Base-by-base conservation (phyloP, 2,888 invertebrate genomes). In the Scaeva pyrastri region DNA sequence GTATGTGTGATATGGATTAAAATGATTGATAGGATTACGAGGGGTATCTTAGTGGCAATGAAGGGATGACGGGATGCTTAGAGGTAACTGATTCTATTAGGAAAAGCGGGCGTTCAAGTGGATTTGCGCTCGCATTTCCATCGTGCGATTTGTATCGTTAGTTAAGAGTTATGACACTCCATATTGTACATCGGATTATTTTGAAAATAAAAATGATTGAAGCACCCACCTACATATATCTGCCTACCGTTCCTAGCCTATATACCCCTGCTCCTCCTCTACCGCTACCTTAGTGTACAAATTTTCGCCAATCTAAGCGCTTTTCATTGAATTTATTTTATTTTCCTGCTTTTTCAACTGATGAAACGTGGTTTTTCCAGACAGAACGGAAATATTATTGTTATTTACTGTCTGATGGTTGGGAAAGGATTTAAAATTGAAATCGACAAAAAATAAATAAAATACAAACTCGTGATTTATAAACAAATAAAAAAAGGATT, bases 91-190 rank as follows among this genome's bases (percentile, higher is more conserved):
- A n/a, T 12, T 60, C 41, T 41, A 43, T 41, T 12, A n/a, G 26
- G 26, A 39, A 45, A 70, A 52, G 55, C 4, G n/a, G 26, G 62
- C 56, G 64, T 56, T 71, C 31, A 55, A 62, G 70, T 36, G 62
- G 31, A 75, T 81, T 75, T 81, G n/a, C n/a, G n/a, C n/a, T n/a
- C n/a, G n/a, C 71, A 71, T 48, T 64, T 48, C 50, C 52, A 36
- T 31, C 52, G 23, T 31, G 14, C 12, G 45, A 50, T 56, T 62
- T 64, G 71, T 39, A 41, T 58, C 64, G 64, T 81, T 71, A 81
- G 76, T 71, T 23, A 48, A 31, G 64, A 76, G 41, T 71, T 62
- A 68, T 73, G 79, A 72, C 50, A n/a, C 16, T 1, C 26, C 79
- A 70, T 68, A 50, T 31, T 48, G 31, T 26, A 55, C 1, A 43